Conservation (phyloP, 1,140 invertebrate genomes). For the Trinorchestia longiramus region DNA sequence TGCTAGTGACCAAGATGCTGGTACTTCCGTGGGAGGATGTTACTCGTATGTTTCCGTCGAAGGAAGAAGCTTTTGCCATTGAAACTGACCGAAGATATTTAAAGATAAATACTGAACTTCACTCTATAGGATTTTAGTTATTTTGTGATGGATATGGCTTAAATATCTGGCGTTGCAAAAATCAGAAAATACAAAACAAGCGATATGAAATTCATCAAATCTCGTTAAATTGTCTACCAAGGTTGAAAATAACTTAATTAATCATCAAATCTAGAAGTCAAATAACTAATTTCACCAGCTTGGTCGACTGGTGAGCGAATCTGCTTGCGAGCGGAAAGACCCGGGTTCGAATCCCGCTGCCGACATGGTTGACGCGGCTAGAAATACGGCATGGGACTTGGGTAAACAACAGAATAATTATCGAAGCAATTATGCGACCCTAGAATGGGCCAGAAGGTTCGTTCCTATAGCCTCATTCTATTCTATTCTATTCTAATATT, state of each 20-base stretch:
- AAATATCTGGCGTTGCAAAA: too few relatives aligned
- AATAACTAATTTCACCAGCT: background rate
- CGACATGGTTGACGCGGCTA: too few relatives aligned
- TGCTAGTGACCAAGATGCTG: background rate
- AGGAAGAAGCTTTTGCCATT: background rate
- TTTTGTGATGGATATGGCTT: background rate
- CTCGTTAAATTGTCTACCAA: background rate
- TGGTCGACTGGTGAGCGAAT: too few relatives aligned
- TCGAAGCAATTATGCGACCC: too few relatives aligned
- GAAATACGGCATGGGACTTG: too few relatives aligned
- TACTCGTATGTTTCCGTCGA: background rate
- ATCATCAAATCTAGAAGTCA: background rate
- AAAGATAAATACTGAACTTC: background rate
- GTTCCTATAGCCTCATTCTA: too few relatives aligned
- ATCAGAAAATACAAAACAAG: background rate
- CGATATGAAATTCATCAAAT: background rate
- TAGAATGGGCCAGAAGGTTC: too few relatives aligned
- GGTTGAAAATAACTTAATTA: background rate
- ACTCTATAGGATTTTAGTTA: background rate
- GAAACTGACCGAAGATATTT: background rate
- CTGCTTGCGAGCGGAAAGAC: too few relatives aligned
- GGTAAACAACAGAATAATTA: too few relatives aligned
- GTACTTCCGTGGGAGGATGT: background rate
- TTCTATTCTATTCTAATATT: background rate
- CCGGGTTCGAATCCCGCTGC: too few relatives aligned